Evolutionary conservation across 2,888 invertebrate genomes (phyloP).

Genomic region (Aphidoletes aphidimyza): DNA sequence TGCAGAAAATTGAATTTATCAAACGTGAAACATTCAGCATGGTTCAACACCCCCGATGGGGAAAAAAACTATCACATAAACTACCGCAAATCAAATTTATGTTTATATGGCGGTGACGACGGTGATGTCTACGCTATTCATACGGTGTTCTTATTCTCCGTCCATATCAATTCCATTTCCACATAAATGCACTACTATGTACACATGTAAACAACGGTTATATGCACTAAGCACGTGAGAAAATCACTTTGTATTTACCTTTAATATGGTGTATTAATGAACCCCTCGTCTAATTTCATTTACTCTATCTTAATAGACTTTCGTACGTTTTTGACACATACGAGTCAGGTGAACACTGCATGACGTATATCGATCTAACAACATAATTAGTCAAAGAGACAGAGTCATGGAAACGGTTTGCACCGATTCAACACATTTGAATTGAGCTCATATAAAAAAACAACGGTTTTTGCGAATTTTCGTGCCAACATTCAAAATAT

Average conservation of each 20-base stretch:
- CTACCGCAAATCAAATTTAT: constrained; percentile 41
- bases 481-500: too few relatives aligned
- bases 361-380: not conserved
- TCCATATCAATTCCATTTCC: not conserved
- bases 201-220: constrained; percentile 13
- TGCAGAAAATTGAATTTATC: constrained; percentile 20
- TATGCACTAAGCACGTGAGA: constrained; percentile 21
- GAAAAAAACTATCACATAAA: not conserved
- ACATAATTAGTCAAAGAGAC: not conserved
- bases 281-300: constrained; percentile 31
- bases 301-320: constrained; percentile 21
- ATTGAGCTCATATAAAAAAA: too few relatives aligned
- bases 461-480: not conserved
- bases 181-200: not conserved
- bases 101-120: not conserved
- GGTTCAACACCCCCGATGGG: constrained; percentile 22
- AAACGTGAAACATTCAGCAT: not conserved
- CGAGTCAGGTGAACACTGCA: not conserved
- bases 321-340: constrained; percentile 11
- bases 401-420: not conserved
- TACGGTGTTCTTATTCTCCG: not conserved
- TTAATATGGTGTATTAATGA: constrained; percentile 5
- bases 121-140: not conserved
- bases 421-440: not conserved
- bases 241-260: constrained; percentile 18